These are phyloP conservation scores for Acrobasis repandana DNA, from an alignment of 2,888 invertebrate genomes.

Conservation along the genomic window DNA sequence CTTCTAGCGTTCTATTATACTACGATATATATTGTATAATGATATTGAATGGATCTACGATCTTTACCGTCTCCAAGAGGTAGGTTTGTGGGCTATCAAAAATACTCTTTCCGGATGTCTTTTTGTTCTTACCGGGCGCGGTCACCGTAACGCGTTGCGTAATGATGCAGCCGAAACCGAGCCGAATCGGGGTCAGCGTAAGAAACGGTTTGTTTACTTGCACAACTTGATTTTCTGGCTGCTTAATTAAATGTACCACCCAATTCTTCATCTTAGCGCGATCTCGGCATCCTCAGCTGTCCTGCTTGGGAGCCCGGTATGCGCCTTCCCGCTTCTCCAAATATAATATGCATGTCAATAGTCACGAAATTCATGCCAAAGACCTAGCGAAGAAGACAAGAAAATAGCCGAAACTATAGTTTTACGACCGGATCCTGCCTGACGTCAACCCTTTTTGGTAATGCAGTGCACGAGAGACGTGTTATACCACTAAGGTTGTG, in stretches of 20 bases:
- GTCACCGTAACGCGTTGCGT: constrained; percentile 39
- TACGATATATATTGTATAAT: neutral
- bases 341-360: too few relatives aligned
- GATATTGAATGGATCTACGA: neutral
- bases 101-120: constrained; percentile 26
- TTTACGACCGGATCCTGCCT: too few relatives aligned
- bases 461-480: too few relatives aligned
- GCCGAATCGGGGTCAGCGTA: constrained; percentile 48
- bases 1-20: too few relatives aligned
- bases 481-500: too few relatives aligned
- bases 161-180: constrained; percentile 38
- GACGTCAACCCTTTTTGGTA: too few relatives aligned
- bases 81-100: constrained; percentile 25
- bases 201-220: constrained; percentile 49
- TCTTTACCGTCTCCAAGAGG: constrained; percentile 5
- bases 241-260: neutral
- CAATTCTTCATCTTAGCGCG: neutral
- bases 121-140: constrained; percentile 22
- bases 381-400: too few relatives aligned
- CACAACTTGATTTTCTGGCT: constrained; percentile 37
- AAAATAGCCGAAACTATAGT: too few relatives aligned
- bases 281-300: too few relatives aligned
- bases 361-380: too few relatives aligned
- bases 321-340: too few relatives aligned
- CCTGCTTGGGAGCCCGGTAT: too few relatives aligned